Evolutionary conservation across 2,888 invertebrate species (phyloP).

Genomic region (Notodromas monacha): DNA sequence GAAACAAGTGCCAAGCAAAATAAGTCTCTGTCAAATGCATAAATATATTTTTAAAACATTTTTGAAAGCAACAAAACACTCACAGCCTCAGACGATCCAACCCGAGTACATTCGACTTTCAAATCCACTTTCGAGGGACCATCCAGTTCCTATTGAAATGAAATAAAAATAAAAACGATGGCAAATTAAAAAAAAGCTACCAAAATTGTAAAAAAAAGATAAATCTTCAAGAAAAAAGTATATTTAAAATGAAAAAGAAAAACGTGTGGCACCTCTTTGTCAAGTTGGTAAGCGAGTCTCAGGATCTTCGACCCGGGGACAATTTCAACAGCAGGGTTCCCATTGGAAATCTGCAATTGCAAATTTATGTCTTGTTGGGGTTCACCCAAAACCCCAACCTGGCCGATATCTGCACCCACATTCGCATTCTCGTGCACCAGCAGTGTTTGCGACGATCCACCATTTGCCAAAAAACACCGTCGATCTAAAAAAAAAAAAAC

Average conservation of each 20-base stretch:
- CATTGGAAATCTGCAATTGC: neutral
- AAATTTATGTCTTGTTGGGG: neutral
- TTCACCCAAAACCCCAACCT: neutral
- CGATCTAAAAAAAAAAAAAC: too few relatives aligned
- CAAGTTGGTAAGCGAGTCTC: neutral
- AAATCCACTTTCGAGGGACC: neutral
- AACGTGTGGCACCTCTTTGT: neutral
- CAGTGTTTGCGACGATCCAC: neutral
- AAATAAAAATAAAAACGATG: too few relatives aligned
- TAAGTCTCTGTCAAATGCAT: too few relatives aligned
- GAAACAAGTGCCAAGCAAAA: neutral
- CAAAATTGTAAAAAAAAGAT: too few relatives aligned
- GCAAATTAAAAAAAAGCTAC: too few relatives aligned
- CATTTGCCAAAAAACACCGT: neutral
- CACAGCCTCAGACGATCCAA: neutral
- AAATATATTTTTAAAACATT: too few relatives aligned
- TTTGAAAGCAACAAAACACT: too few relatives aligned
- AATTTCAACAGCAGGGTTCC: neutral
- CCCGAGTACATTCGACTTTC: neutral
- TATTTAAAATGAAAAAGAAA: conserved; percentile 1
- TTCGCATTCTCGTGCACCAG: conserved; percentile 1
- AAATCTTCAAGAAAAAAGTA: too few relatives aligned
- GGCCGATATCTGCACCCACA: neutral
- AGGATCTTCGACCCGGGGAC: conserved; percentile 1
- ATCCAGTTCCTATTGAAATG: too few relatives aligned